These are phyloP conservation scores for Pungitius pungitius DNA, from an alignment of 2,113 vertebrate species.

Conservation along the genomic window DNA sequence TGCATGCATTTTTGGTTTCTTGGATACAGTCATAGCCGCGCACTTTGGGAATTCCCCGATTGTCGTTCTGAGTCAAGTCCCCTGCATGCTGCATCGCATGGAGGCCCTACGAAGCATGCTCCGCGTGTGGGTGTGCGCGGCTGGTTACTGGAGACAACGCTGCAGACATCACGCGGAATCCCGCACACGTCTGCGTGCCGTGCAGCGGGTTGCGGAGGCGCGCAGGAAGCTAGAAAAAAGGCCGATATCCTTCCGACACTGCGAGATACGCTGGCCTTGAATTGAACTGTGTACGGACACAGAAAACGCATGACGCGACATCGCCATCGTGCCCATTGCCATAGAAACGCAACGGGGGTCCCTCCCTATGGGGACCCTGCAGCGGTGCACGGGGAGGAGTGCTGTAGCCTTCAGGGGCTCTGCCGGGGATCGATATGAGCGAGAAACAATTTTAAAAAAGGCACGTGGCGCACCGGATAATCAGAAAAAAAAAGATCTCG, in stretches of 20 bases:
- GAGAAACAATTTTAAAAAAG: background rate
- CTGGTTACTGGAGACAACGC: background rate
- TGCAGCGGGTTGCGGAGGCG: no score
- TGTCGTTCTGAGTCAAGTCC: no score
- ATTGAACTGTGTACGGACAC: no score
- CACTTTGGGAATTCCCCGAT: no score
- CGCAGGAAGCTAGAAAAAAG: no score
- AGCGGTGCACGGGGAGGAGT: background rate
- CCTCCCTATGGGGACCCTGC: background rate
- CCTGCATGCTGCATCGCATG: no score
- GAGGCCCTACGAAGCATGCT: no score
- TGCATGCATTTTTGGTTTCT: background rate
- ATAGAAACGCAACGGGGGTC: background rate
- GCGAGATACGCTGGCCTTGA: no score
- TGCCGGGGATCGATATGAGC: background rate
- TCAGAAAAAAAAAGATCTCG: background rate
- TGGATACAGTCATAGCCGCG: no score
- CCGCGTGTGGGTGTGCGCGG: no score
- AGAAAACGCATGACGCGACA: background rate
- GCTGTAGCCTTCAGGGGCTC: background rate
- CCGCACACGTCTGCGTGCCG: no score
- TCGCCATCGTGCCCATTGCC: background rate
- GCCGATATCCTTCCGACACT: no score
- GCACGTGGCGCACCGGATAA: conserved; percentile 1
- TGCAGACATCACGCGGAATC: background rate